These are phyloP conservation scores for Ectemnius continuus DNA, from an alignment of 2,888 invertebrate genomes.

Conservation along the genomic window DNA sequence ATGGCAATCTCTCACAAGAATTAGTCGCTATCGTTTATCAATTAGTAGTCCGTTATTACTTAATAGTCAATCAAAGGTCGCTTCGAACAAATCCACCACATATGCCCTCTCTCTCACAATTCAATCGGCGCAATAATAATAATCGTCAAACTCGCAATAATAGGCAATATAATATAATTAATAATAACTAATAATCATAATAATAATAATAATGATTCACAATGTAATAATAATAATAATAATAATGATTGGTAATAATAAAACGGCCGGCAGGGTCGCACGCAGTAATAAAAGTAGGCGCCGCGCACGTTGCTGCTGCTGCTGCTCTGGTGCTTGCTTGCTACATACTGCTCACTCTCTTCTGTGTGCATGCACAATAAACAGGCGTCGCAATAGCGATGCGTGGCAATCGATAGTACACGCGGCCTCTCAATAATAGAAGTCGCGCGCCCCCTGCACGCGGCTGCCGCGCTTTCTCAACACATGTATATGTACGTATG, in stretches of 20 bases:
- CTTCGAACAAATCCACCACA: constrained; percentile 64
- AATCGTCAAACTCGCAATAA: constrained; percentile 53
- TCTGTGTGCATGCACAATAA: constrained; percentile 21
- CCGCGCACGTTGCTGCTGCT: no score
- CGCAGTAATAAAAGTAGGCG: no score
- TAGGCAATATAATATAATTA: constrained; percentile 59
- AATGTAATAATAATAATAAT: constrained; percentile 35
- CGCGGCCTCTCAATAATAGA: constrained; percentile 63
- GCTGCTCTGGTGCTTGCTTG: no score
- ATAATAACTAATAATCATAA: constrained; percentile 51
- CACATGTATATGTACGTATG: constrained; percentile 49
- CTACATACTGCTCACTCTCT: no score
- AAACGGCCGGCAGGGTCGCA: constrained; percentile 10
- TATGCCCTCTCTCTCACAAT: constrained; percentile 59
- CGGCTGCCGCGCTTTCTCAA: constrained; percentile 58
- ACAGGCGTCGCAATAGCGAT: constrained; percentile 11
- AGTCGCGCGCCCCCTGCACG: constrained; percentile 34
- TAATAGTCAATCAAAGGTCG: constrained; percentile 73
- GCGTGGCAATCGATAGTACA: constrained; percentile 47
- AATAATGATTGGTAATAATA: constrained; percentile 57
- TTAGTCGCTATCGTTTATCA: constrained; percentile 76
- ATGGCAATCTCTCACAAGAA: constrained; percentile 78
- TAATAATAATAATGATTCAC: constrained; percentile 50
- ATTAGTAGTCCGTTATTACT: constrained; percentile 75
- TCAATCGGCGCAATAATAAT: constrained; percentile 53